Evolutionary conservation across 1,140 invertebrate genomes (phyloP).

Genomic region (Pinna nobilis): DNA sequence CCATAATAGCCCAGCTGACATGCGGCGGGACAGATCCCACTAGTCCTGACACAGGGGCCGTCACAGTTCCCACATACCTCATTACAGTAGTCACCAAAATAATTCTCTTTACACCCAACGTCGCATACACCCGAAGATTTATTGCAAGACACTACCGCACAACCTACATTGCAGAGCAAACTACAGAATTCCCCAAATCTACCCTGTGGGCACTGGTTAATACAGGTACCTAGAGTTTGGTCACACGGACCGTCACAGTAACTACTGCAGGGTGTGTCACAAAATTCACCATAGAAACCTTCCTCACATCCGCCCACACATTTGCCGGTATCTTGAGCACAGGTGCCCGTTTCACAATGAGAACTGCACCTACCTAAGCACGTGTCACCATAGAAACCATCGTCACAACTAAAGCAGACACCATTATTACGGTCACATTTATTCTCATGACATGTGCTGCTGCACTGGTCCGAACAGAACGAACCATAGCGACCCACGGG

Average conservation of each 20-base stretch:
- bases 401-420: not conserved
- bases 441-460: not conserved
- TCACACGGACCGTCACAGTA: constrained; percentile 9
- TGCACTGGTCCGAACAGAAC: not conserved
- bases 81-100: constrained; percentile 26
- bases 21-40: constrained; percentile 9
- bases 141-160: not conserved
- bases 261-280: not conserved
- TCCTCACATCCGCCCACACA: constrained; percentile 38
- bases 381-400: constrained; percentile 18
- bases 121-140: not conserved
- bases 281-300: constrained; percentile 39
- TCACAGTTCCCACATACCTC: constrained; percentile 12
- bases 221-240: constrained; percentile 19
- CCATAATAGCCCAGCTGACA: constrained; percentile 36
- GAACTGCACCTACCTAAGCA: not conserved
- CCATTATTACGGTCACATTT: constrained; percentile 6
- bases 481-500: constrained; percentile 6
- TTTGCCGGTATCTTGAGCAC: constrained; percentile 31
- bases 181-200: constrained; percentile 11
- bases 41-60: not conserved
- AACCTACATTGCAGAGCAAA: not conserved
- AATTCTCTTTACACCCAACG: not conserved
- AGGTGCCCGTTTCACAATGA: constrained; percentile 12
- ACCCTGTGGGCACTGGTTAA: not conserved